Evolutionary conservation across 64 coral and sea anemone species (phyloP).

Genomic region (Dendrophyllia cribrosa): DNA sequence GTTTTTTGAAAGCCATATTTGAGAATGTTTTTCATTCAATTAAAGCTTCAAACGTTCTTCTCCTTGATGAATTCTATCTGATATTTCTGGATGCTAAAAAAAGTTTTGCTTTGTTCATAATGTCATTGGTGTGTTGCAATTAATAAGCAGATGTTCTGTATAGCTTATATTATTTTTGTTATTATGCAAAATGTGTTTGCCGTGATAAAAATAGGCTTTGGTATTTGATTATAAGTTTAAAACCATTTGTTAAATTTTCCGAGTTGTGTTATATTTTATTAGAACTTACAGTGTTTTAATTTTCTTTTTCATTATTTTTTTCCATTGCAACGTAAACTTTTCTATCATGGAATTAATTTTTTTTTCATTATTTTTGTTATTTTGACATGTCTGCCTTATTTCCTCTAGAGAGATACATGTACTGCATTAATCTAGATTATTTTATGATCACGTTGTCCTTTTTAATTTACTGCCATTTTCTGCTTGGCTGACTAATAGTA

Average conservation of each 20-base stretch:
- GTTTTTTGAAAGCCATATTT: background rate
- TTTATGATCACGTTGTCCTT: background rate
- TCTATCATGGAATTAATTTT: no score
- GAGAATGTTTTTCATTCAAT: background rate
- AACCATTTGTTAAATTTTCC: no score
- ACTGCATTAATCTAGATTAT: no score
- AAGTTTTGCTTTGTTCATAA: background rate
- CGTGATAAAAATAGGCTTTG: background rate
- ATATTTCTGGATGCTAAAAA: background rate
- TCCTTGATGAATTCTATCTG: background rate
- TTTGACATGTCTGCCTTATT: background rate
- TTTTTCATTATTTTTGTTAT: background rate
- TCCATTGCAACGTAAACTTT: no score
- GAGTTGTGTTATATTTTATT: no score
- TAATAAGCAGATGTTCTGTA: background rate
- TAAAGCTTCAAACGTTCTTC: background rate
- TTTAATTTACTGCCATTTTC: background rate
- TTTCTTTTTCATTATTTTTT: no score
- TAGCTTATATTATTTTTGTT: background rate
- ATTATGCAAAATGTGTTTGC: background rate
- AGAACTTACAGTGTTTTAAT: no score
- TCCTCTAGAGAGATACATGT: background rate
- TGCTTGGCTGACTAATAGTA: background rate
- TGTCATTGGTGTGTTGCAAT: background rate
- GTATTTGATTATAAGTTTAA: no score